Evolutionary conservation across 2,888 invertebrate genomes (phyloP).

Genomic region (Ectemnius lituratus): DNA sequence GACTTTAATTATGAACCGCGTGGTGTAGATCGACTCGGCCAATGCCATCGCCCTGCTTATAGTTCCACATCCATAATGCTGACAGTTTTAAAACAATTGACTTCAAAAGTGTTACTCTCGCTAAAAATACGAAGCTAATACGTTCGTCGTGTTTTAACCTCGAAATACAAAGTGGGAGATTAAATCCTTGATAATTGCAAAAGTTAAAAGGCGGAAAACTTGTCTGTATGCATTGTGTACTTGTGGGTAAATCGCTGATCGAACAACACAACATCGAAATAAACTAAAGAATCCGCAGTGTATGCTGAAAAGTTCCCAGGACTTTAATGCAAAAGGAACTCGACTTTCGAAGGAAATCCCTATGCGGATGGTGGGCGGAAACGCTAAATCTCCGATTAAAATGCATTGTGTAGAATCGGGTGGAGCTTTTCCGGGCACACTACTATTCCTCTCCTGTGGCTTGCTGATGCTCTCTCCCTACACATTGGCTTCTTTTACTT

Average conservation of each 20-base stretch:
- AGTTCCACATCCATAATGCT: too few species aligned
- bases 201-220: too few species aligned
- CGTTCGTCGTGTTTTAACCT: too few species aligned
- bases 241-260: too few species aligned
- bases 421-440: constrained; percentile 26
- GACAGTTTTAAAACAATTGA: too few species aligned
- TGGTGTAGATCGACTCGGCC: constrained; percentile 43
- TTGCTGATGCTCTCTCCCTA: constrained; percentile 5
- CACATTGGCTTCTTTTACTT: neutral
- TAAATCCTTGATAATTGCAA: neutral
- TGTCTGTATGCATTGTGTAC: too few species aligned
- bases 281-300: too few species aligned
- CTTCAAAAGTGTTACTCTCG: too few species aligned
- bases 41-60: neutral
- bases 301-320: neutral
- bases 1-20: constrained; percentile 72
- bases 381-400: constrained; percentile 63
- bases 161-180: too few species aligned
- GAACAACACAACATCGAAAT: too few species aligned
- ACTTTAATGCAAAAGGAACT: constrained; percentile 19
- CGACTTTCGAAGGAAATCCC: constrained; percentile 45
- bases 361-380: constrained; percentile 30
- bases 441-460: constrained; percentile 2
- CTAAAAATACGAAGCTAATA: too few species aligned
- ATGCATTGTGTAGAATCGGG: constrained; percentile 64